These are phyloP conservation scores for Cryptus viduatorius DNA, from an alignment of 2,888 invertebrate genomes.

Conservation along the genomic window DNA sequence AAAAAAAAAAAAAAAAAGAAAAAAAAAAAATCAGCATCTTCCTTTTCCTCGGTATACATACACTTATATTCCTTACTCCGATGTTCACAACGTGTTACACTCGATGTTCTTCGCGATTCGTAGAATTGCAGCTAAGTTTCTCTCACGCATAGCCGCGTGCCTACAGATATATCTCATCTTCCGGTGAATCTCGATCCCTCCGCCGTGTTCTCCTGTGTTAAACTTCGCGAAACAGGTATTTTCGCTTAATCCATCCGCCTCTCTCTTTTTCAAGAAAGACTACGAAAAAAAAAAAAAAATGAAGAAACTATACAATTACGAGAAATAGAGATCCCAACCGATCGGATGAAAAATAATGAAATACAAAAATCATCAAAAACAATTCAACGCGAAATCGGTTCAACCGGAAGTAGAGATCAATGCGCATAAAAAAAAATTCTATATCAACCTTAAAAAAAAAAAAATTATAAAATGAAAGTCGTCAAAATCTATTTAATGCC, in stretches of 20 bases:
- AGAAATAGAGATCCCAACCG: not conserved
- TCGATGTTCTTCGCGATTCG: conserved; percentile 74
- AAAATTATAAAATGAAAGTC: not conserved
- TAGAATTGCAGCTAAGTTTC: conserved; percentile 70
- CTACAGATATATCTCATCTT: conserved; percentile 1
- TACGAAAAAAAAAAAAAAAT: no score
- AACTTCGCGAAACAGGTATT: conserved; percentile 77
- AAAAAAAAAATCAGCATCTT: conserved; percentile 70
- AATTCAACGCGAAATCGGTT: no score
- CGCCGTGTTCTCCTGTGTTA: conserved; percentile 27
- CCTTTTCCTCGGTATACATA: conserved; percentile 60
- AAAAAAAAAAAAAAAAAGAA: no score
- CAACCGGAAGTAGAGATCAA: no score
- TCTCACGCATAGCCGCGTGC: conserved; percentile 22
- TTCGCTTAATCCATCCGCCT: conserved; percentile 73
- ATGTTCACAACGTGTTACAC: conserved; percentile 69
- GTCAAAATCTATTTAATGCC: not conserved
- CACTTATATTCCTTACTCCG: conserved; percentile 44
- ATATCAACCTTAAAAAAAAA: not conserved
- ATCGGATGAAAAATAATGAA: not conserved
- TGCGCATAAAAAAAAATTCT: no score
- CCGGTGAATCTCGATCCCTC: conserved; percentile 22
- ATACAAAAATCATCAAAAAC: no score
- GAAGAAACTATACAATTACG: not conserved
- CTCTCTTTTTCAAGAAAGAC: not conserved